These are phyloP conservation scores for Papilio dardanus DNA, from an alignment of 1,140 invertebrate species.

Conservation along the genomic window DNA sequence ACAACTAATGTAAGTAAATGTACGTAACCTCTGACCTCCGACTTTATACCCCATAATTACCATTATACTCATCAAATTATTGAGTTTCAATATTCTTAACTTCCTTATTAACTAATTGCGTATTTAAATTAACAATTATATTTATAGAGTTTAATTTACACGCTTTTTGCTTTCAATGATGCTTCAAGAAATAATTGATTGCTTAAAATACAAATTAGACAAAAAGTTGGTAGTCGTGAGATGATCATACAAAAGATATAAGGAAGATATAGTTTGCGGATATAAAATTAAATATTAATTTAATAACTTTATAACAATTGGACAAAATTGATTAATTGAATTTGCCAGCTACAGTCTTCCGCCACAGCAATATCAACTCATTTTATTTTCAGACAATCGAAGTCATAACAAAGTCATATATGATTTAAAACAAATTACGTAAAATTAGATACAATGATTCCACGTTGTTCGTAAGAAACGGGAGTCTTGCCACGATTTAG, in stretches of 20 bases:
- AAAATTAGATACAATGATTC: no score
- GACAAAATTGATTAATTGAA: not conserved
- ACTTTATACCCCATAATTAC: not conserved
- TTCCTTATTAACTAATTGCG: conserved; percentile 18
- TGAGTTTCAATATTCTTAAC: not conserved
- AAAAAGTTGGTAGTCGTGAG: not conserved
- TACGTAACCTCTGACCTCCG: not conserved
- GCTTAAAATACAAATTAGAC: conserved; percentile 2
- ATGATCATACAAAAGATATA: not conserved
- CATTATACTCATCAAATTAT: not conserved
- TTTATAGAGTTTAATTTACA: conserved; percentile 12
- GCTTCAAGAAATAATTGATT: conserved; percentile 18
- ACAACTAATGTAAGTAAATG: not conserved
- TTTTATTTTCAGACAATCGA: not conserved
- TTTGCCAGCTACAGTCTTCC: not conserved
- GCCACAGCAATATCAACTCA: not conserved
- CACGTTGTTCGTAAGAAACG: no score
- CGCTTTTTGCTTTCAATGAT: not conserved
- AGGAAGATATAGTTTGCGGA: not conserved
- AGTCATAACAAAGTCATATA: not conserved
- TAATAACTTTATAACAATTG: not conserved
- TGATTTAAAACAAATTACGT: no score
- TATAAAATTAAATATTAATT: not conserved
- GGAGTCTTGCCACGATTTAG: no score
- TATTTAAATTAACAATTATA: conserved; percentile 15